phyloP scores from a whole-genome alignment of 92 coral and sea anemone genomes.

The Porites lobata region DNA sequence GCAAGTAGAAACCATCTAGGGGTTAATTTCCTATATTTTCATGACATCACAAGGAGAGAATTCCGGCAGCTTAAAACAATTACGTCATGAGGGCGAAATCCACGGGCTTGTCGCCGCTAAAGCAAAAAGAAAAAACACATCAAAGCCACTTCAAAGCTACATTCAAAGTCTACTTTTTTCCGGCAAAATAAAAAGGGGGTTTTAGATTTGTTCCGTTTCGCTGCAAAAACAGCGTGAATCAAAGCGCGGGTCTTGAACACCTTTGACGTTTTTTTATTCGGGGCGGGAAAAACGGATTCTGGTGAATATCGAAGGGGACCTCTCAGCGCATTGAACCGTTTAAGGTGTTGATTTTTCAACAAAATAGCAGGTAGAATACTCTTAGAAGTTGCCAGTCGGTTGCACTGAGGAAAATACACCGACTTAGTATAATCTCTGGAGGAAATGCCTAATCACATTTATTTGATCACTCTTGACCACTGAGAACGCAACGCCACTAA shows the following conservation, averaged over 20 bases:
- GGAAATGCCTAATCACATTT: not conserved
- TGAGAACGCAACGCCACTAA: too few relatives aligned
- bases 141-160: conserved; percentile 21
- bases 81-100: conserved; percentile 74
- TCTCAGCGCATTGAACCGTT: conserved; percentile 22
- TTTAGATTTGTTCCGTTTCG: not conserved
- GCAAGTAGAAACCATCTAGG: conserved; percentile 43
- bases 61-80: conserved; percentile 74
- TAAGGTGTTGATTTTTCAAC: not conserved
- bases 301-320: not conserved
- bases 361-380: conserved; percentile 21
- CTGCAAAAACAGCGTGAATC: not conserved
- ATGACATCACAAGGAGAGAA: conserved; percentile 80
- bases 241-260: not conserved
- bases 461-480: not conserved
- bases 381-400: not conserved
- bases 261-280: not conserved
- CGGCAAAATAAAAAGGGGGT: not conserved
- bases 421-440: not conserved
- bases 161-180: not conserved
- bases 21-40: conserved; percentile 29
- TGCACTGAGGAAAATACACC: not conserved
- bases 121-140: conserved; percentile 9
- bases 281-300: not conserved
- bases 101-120: conserved; percentile 25